Evolutionary conservation across 1,140 invertebrate species (phyloP), one percentile per base, ranked within the genome.

Genomic region (Drosophila pseudoobscura): DNA sequence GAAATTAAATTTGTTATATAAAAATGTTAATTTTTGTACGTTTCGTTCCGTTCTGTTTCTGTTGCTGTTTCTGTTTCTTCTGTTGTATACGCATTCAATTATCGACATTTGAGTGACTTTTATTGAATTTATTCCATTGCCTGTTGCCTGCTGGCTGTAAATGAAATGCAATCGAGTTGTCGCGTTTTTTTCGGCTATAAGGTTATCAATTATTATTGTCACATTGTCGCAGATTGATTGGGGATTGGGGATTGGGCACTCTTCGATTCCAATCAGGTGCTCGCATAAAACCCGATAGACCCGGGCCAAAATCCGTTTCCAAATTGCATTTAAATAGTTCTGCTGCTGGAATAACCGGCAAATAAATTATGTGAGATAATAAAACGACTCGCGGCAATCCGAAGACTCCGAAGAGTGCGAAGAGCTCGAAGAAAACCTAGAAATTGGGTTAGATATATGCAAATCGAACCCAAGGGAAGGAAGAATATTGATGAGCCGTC

Each of bases 1-100:
- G 17, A 85, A 77, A 74, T 80, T 61, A 74, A 85, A 85, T 85
- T 85, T 85, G 77, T 77, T 77, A 70, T 51, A 80, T 74, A 84
- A 73, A 83, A 71, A 80, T 85, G 76, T 57, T 70, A 78, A 80
- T 85, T 85, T 76, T 62, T 50, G 20, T 39, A 39, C 35, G 11
- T 59, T 26, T 44, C 31, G 41, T 31, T 41, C 31, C 2, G 49
- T 43, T 50, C 29, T 24, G 53, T 29, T 62, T 47, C 17, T 53
- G 53, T 29, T 62, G 44, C 17, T 53, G n/a, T 39, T 43, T 45
- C 26, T 53, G 13, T 13, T 56, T 53, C 31, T 65, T 47, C 44
- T 61, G 22, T 61, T 53, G 58, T 58, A 49, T 44, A 78, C 52
- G 80, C 72, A 76, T 76, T 84, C 47, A 79, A 76, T 75, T 80